These are phyloP conservation scores for Polyommatus iphigenia DNA, from an alignment of 2,888 invertebrate genomes.

Conservation along the genomic window DNA sequence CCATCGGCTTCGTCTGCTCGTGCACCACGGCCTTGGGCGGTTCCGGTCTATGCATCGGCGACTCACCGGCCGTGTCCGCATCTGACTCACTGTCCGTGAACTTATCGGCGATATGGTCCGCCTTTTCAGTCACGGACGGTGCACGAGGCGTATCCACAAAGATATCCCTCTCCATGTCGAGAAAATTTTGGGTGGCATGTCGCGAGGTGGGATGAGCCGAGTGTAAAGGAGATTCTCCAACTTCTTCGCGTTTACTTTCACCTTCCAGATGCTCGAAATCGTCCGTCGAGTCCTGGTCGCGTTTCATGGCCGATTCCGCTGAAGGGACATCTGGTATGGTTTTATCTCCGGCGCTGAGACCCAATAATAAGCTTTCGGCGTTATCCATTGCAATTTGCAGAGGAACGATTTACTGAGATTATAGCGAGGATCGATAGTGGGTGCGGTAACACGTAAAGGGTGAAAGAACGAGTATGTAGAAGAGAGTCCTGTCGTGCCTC, in stretches of 20 bases:
- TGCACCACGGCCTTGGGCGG: conserved; percentile 43
- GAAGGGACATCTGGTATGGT: conserved; percentile 43
- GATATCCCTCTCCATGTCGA: conserved; percentile 75
- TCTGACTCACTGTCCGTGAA: conserved; percentile 82
- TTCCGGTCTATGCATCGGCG: conserved; percentile 64
- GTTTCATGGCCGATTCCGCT: conserved; percentile 58
- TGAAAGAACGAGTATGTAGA: conserved; percentile 44
- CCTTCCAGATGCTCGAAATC: conserved; percentile 88
- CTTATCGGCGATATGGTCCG: conserved; percentile 74
- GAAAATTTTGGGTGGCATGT: conserved; percentile 65
- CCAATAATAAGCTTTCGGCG: conserved; percentile 62
- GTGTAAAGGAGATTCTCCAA: conserved; percentile 58
- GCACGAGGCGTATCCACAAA: conserved; percentile 62
- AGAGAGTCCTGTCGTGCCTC: conserved; percentile 65
- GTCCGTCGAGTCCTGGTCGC: conserved; percentile 86
- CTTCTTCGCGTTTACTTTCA: conserved; percentile 68
- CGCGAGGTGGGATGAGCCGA: conserved; percentile 48
- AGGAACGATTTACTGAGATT: conserved; percentile 41
- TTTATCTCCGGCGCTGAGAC: conserved; percentile 63
- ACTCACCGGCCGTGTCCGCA: conserved; percentile 71
- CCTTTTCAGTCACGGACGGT: conserved; percentile 59
- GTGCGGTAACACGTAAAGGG: conserved; percentile 55
- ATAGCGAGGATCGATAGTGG: conserved; percentile 56
- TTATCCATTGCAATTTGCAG: conserved; percentile 55
- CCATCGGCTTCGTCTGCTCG: conserved; percentile 20